A percentile compares a stretch with the other conserved stretches of the same genome.
Evolutionary conservation across 2,113 vertebrate genomes (phyloP).

Genomic region (Siphamia tubifer): DNA sequence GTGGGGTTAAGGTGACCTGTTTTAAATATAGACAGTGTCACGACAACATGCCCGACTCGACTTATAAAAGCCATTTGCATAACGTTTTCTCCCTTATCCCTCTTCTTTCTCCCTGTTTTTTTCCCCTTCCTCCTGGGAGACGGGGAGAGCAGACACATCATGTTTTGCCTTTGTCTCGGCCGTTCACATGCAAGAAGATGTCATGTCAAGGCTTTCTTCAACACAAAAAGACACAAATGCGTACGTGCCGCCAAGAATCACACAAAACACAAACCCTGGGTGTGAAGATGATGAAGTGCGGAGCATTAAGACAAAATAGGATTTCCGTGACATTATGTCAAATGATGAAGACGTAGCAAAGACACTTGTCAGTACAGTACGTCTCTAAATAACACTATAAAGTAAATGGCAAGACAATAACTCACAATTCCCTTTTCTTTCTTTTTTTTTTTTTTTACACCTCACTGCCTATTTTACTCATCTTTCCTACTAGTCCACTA

Average conservation of each 20-base stretch:
- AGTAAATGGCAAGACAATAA: slow-evolving; percentile 18
- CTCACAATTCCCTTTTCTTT: slow-evolving; percentile 31
- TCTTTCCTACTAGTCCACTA: not conserved
- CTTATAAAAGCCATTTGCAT: slow-evolving; percentile 80
- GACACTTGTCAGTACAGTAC: slow-evolving; percentile 30
- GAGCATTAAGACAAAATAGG: slow-evolving; percentile 10
- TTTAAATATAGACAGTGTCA: slow-evolving; percentile 85
- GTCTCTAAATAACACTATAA: slow-evolving; percentile 24
- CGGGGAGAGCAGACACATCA: slow-evolving; percentile 41
- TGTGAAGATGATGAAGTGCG: not conserved
- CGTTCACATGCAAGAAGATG: slow-evolving; percentile 60
- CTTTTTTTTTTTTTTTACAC: too few species aligned
- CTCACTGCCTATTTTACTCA: slow-evolving; percentile 16
- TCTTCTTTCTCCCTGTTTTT: slow-evolving; percentile 14
- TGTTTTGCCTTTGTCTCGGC: slow-evolving; percentile 59
- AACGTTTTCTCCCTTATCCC: slow-evolving; percentile 63
- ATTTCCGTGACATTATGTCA: slow-evolving; percentile 32
- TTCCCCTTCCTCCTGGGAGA: slow-evolving; percentile 34
- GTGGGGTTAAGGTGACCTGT: slow-evolving; percentile 81
- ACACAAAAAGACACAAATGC: slow-evolving; percentile 33
- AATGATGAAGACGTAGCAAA: slow-evolving; percentile 32
- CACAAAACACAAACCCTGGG: slow-evolving; percentile 10
- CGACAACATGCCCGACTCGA: slow-evolving; percentile 78
- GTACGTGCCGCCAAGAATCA: slow-evolving; percentile 10
- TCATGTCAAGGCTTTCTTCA: slow-evolving; percentile 57